These are phyloP conservation scores for Oligia strigilis DNA, from an alignment of 2,888 invertebrate genomes.

Conservation along the genomic window DNA sequence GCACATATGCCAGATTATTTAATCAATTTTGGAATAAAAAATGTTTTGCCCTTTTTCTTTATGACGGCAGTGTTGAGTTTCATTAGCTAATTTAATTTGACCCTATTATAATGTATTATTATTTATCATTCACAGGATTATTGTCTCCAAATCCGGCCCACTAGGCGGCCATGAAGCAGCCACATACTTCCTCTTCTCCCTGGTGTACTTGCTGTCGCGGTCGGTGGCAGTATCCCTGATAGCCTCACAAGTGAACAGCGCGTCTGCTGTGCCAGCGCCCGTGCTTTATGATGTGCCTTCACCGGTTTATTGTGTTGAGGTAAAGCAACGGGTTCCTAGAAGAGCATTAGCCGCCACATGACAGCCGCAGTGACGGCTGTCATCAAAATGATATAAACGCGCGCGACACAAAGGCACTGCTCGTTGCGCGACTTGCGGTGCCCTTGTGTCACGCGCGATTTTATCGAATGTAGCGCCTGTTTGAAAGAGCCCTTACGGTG, in stretches of 20 bases:
- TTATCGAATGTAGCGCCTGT: too few species aligned
- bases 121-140: conserved; percentile 13
- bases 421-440: too few species aligned
- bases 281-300: conserved; percentile 92
- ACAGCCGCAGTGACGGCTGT: not conserved
- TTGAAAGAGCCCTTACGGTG: not conserved
- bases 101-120: not conserved
- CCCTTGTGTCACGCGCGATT: too few species aligned
- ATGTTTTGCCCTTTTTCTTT: too few species aligned
- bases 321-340: conserved; percentile 64
- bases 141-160: conserved; percentile 75
- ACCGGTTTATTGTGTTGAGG: conserved; percentile 92
- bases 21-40: too few species aligned
- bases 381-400: not conserved
- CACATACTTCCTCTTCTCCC: conserved; percentile 92
- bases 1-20: too few species aligned
- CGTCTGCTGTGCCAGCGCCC: conserved; percentile 89
- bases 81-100: not conserved
- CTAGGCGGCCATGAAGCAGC: conserved; percentile 90
- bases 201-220: conserved; percentile 91
- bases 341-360: not conserved
- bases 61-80: too few species aligned
- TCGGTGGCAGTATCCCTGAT: conserved; percentile 92
- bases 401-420: too few species aligned
- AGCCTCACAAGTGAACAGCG: conserved; percentile 91